Percentiles rank a stretch among this genome's conserved stretches.
Evolutionary conservation across 1,140 invertebrate species (phyloP).

Genomic region (Drosophila ficusphila): DNA sequence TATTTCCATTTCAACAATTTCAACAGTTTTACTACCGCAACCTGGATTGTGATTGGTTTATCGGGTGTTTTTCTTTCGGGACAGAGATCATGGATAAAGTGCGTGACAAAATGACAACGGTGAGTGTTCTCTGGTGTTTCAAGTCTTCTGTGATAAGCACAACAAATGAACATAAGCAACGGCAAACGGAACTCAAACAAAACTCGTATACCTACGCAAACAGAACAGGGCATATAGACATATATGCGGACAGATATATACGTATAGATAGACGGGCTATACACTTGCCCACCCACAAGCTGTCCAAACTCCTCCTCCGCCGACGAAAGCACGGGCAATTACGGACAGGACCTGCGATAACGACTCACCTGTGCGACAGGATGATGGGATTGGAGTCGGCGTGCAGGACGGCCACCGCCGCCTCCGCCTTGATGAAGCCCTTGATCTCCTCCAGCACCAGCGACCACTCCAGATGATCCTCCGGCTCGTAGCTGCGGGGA

Average conservation of each 20-base stretch:
- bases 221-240: constrained; percentile 48
- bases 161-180: constrained; percentile 66
- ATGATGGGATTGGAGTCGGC: constrained; percentile 93
- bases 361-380: constrained; percentile 91
- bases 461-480: constrained; percentile 98
- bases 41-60: constrained; percentile 26
- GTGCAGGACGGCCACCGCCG: constrained; percentile 93
- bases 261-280: constrained; percentile 31
- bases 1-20: neutral
- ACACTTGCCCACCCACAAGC: constrained; percentile 62
- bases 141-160: constrained; percentile 84
- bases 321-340: constrained; percentile 84
- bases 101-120: constrained; percentile 71
- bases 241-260: constrained; percentile 40
- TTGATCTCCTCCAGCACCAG: constrained; percentile 97
- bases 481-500: constrained; percentile 91
- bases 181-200: constrained; percentile 72
- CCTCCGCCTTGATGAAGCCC: constrained; percentile 96
- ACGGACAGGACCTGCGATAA: constrained; percentile 51
- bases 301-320: constrained; percentile 81
- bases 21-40: neutral
- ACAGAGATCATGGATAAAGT: constrained; percentile 63
- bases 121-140: constrained; percentile 83
- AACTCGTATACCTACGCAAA: constrained; percentile 78
- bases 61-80: constrained; percentile 23